These are phyloP conservation scores for Prorops nasuta DNA, from an alignment of 1,140 invertebrate genomes.

Conservation along the genomic window DNA sequence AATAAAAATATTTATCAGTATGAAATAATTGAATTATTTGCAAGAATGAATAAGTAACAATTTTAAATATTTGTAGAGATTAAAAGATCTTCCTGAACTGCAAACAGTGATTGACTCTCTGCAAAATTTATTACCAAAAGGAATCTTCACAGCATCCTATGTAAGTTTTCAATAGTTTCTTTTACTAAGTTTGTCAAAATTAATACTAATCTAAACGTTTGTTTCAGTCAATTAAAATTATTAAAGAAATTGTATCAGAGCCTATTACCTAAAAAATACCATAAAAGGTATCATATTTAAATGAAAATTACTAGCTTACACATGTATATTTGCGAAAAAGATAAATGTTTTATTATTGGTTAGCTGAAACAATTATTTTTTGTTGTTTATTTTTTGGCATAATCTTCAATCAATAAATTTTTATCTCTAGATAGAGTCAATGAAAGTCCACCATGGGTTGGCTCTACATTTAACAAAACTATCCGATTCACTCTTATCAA, in stretches of 20 bases:
- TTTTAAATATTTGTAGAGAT: conserved; percentile 15
- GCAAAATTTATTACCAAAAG: conserved; percentile 19
- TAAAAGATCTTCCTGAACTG: conserved; percentile 10
- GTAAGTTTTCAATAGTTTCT: conserved; percentile 20
- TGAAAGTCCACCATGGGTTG: conserved; percentile 50
- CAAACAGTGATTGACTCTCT: conserved; percentile 17
- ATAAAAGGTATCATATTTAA: conserved; percentile 5
- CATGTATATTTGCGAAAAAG: neutral
- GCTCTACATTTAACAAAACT: conserved; percentile 55
- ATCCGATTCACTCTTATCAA: conserved; percentile 64
- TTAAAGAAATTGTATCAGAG: conserved; percentile 5
- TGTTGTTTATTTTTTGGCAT: conserved; percentile 46
- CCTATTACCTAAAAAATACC: neutral
- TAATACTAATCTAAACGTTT: neutral
- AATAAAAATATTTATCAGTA: neutral
- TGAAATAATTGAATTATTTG: neutral
- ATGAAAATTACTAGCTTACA: neutral
- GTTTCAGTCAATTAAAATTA: conserved; percentile 17
- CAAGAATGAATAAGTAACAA: conserved; percentile 1
- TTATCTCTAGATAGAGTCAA: conserved; percentile 62
- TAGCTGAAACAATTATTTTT: neutral
- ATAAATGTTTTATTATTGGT: neutral
- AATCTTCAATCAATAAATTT: conserved; percentile 64
- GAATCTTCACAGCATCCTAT: conserved; percentile 23
- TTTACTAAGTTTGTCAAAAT: neutral